Conservation (phyloP, 2,888 invertebrate species). For the Pecten maximus region DNA sequence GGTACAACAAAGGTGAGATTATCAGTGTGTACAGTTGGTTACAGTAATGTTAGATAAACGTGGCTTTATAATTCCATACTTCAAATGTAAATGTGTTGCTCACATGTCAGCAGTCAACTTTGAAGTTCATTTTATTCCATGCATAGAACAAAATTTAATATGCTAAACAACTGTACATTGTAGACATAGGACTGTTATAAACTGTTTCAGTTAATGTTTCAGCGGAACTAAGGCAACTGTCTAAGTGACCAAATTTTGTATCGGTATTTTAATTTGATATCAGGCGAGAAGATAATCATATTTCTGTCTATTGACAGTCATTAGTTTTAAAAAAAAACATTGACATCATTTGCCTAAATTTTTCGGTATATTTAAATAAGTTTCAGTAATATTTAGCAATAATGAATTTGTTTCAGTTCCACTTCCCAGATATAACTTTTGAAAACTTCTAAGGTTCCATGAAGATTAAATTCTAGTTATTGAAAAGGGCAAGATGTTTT, state of each 20-base stretch:
- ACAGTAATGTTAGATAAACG: neutral
- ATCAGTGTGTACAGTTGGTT: neutral
- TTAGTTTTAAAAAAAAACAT: neutral
- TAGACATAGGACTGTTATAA: neutral
- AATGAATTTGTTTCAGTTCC: too few relatives aligned
- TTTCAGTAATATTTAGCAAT: too few relatives aligned
- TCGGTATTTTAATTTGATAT: neutral
- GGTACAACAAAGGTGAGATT: neutral
- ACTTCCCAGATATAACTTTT: neutral
- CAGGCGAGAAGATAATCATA: neutral
- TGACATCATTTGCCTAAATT: too few relatives aligned
- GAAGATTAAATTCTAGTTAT: neutral
- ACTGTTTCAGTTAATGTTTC: neutral
- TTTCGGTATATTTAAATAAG: too few relatives aligned
- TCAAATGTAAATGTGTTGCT: conserved; percentile 2
- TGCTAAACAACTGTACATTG: neutral
- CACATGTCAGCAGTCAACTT: neutral
- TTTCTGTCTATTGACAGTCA: neutral
- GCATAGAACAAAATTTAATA: neutral
- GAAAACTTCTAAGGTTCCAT: neutral
- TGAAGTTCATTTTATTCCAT: conserved; percentile 6
- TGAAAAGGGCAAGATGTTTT: neutral
- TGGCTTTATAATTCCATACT: neutral
- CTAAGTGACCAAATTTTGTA: neutral
- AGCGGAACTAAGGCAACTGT: neutral